Base-by-base conservation (phyloP, 1,140 invertebrate genomes). In the Amphibalanus amphitrite region DNA sequence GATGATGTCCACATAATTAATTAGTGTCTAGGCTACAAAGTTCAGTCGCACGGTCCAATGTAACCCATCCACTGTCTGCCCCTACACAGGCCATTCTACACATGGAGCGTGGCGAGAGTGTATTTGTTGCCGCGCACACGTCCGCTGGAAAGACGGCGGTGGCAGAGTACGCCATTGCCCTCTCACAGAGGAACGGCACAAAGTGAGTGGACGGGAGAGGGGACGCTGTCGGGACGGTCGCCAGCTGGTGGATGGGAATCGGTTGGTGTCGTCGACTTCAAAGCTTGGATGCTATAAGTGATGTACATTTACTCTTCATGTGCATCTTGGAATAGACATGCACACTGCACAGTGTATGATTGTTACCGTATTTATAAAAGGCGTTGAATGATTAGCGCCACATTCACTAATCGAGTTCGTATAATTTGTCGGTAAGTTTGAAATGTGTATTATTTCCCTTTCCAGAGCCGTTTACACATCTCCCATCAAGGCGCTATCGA, bases 101-200 rank as follows among this genome's bases (percentile, higher is more conserved):
- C 79, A 82, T 99, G 64, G 96, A 99, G 83, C 88, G 94, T 77
- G 88, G 91, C 68, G 88, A 95, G 75, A 93, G 95, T 81, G 94
- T 99, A 1, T 98, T 99, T 83, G 95, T 99, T 0, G 93, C 97
- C 15, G 97, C 97, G 23, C 97, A 99, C 79, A 99, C 97, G 0
- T 99, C 96, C 0, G 97, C 97, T 6, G 97, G 97, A 26, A 99
- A 99, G 84, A 99, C 97, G 1, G 96, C 97, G 0, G 94, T 99
- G 23, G 97, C 97, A 3, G 97, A 99, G 82, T 99, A 99, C 82
- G 97, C 97, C 3, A 92, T 94, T 76, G 96, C 96, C 0, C 82
- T 98, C 73, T 93, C 93, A 23, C 86, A 91, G 76, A 89, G 91
- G 76, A 92, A 98, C 78, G 91, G 91, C 84, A 97, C 95, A 4